Evolutionary conservation across 2,113 vertebrate genomes (phyloP), one percentile per base, ranked within the genome.

Genomic region (Megalops atlanticus): DNA sequence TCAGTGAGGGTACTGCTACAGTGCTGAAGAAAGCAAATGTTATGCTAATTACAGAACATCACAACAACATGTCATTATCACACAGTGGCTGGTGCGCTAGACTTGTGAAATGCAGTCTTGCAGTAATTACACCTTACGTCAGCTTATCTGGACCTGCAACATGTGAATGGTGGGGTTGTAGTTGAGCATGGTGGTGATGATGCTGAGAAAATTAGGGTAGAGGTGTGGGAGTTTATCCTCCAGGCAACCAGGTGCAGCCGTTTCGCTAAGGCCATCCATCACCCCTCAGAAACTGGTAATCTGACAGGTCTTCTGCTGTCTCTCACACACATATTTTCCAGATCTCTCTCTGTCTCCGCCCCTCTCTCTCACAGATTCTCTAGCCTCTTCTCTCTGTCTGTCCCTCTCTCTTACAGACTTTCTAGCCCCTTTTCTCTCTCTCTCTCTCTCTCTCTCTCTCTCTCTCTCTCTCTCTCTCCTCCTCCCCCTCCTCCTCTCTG

Each of bases 391-490:
- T n/a, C n/a, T n/a, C n/a, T n/a, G n/a, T n/a, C n/a, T n/a, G n/a
- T n/a, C n/a, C n/a, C n/a, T n/a, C n/a, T n/a, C n/a, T n/a, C n/a
- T n/a, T n/a, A n/a, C n/a, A n/a, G n/a, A n/a, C n/a, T n/a, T n/a
- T n/a, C n/a, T n/a, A n/a, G n/a, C n/a, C n/a, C n/a, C n/a, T n/a
- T n/a, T 10, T 40, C 24, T 45, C 21, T 24, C n/a, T n/a, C 24
- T 40, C 24, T 45, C 21, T 24, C n/a, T 2, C 52, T 64, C 40
- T 18, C 27, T 43, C 18, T 70, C 78, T 47, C 10, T 24, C 18
- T 69, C 43, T 38, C 81, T 80, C 83, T 27, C 72, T 24, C 43
- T 41, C 74, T 35, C 15, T 76, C 11, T 47, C 4, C 21, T n/a
- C 27, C 72, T 24, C 43, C 31, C 74, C 15, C 15, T 76, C 11